Conservation (phyloP, 2,797 vertebrate species). For the Helostoma temminkii region DNA sequence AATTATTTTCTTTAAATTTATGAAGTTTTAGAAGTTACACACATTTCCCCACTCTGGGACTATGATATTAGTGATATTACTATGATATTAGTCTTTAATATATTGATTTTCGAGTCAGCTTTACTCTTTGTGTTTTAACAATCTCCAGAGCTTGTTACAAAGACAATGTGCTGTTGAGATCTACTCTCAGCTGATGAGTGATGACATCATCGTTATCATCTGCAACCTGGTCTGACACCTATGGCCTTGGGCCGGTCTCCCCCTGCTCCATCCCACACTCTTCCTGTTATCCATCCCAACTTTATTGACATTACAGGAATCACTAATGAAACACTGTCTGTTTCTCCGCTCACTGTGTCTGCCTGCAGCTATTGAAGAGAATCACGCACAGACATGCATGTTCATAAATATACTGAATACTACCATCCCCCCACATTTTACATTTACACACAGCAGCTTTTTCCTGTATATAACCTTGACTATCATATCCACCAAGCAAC, state of each 20-base stretch:
- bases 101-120: background rate
- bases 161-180: slow-evolving; percentile 7
- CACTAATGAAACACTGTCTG: slow-evolving; percentile 83
- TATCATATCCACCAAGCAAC: background rate
- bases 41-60: background rate
- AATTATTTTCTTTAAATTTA: background rate
- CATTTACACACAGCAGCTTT: background rate
- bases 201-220: slow-evolving; percentile 45
- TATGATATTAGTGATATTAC: background rate
- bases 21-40: background rate
- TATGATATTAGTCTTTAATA: background rate
- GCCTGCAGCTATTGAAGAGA: slow-evolving; percentile 58
- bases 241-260: slow-evolving; percentile 74
- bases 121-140: background rate
- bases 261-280: slow-evolving; percentile 68
- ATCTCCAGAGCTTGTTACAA: slow-evolving; percentile 4
- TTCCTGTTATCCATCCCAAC: slow-evolving; percentile 86
- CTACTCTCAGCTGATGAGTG: slow-evolving; percentile 32
- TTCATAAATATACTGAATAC: slow-evolving; percentile 54
- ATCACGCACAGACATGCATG: slow-evolving; percentile 47
- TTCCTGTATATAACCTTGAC: slow-evolving; percentile 68
- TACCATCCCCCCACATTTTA: slow-evolving; percentile 51
- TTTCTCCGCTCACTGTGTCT: slow-evolving; percentile 50
- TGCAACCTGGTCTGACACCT: slow-evolving; percentile 28
- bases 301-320: slow-evolving; percentile 87